Conservation (phyloP, 2,113 vertebrate genomes). For the Natator depressus region DNA sequence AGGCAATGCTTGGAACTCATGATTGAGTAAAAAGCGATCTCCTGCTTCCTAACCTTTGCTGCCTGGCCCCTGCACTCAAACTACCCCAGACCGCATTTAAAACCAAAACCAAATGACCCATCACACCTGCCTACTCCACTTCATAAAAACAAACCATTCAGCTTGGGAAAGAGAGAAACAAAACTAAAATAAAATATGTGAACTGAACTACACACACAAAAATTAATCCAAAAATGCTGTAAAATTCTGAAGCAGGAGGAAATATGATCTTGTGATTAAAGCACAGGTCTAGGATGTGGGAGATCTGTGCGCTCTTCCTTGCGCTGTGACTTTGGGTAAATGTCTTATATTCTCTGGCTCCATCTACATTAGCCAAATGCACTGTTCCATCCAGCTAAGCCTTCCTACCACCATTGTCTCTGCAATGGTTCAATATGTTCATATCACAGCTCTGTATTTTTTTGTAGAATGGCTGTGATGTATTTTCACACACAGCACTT, state of each 20-base stretch:
- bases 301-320: neutral
- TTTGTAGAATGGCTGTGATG: neutral
- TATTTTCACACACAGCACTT: neutral
- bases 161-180: neutral
- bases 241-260: neutral
- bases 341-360: neutral
- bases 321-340: neutral
- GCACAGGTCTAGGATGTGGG: neutral
- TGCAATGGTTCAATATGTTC: neutral
- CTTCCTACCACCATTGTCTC: neutral
- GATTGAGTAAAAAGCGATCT: neutral
- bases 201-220: neutral
- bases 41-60: neutral
- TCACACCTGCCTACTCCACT: neutral
- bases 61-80: neutral
- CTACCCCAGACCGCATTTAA: neutral
- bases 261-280: neutral
- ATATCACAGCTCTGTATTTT: neutral
- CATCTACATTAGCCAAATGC: neutral
- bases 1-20: neutral
- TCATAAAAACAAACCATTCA: constrained; percentile 61
- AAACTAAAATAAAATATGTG: neutral
- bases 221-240: neutral
- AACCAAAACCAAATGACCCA: neutral
- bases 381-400: neutral